Evolutionary conservation across 2,888 invertebrate species (phyloP), one percentile per base, ranked within the genome.

Genomic region (Teleogryllus oceanicus): DNA sequence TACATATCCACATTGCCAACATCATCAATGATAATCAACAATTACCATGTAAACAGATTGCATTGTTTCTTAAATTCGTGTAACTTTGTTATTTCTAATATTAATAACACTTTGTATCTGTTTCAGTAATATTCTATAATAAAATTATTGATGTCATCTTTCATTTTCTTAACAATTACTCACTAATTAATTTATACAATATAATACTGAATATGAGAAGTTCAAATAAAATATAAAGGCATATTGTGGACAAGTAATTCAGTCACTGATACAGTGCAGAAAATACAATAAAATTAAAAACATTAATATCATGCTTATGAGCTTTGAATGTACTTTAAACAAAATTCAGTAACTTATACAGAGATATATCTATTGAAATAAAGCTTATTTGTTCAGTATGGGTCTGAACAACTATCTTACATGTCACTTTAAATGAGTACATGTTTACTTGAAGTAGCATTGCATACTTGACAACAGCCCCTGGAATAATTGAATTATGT

Each of bases 51-150:
- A 62, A 62, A 62, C 62, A 62, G n/a, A 62, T 62, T 62, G 62
- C n/a, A n/a, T 62, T 62, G 13, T 62, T n/a, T 62, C n/a, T 62
- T 18, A 62, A 18, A 18, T 62, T 62, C n/a, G 62, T 62, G 62
- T 62, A 62, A 62, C 62, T 62, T 62, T n/a, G 16, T 18, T 62
- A 62, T 18, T 62, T 62, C 62, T 62, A 62, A 62, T 62, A 18
- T 62, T 13, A 62, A 62, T 62, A 62, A 62, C 62, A 62, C 62
- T 62, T 37, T 62, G 62, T 62, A 62, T 62, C 13, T 62, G 62
- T 62, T n/a, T 62, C 62, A 18, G 62, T n/a, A 62, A 62, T 62
- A 62, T 62, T 62, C 62, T 62, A 62, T 62, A 62, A 62, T 62
- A 62, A 62, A 62, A 62, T 62, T 18, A 62, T 62, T 62, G 13